Base-by-base conservation (phyloP, 2,797 vertebrate species). In the Amazonetta brasiliensis region DNA sequence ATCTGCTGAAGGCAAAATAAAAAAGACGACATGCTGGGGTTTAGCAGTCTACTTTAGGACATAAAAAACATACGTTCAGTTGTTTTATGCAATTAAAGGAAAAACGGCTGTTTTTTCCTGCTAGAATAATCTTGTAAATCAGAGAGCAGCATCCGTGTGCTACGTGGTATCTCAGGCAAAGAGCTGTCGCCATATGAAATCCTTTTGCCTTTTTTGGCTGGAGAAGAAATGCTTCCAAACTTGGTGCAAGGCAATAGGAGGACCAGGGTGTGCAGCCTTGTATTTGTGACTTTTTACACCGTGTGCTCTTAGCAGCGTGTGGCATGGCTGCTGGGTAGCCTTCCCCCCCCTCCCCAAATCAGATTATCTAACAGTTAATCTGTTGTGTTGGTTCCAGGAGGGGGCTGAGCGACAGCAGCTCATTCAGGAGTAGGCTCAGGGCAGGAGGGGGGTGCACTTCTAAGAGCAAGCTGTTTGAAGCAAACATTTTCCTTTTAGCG, bases 301-400 rank as follows among this genome's bases (percentile, higher is more conserved):
- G 35, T 82, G 91, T 89, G 83, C 93, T 89, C 93, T 90, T 63
- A 96, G 81, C 76, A 35, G 77, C 63, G 54, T 64, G 71, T 87
- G 80, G 52, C 39, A 37, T 71, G 56, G 44, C 68, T 59, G 21
- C 82, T 58, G 80, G 75, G 43, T 48, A 71, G 41, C 67, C 16
- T 16, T 10, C 9, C 5, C 20, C 6, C 6, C 9, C 19, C 12
- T 5, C 30, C 20, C 21, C n/a, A 60, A 68, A 88, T 87, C 93
- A 56, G 90, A 91, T 97, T 97, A 95, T 89, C 92, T 95, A 91
- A 87, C 89, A 66, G 77, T 93, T 96, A 94, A 97, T 94, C 96
- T 94, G 82, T 94, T 88, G 69, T 88, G 91, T 92, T 80, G 90
- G 46, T 48, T 64, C 60, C n/a, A 4, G 31, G 56, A 71, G 55